Conservation (phyloP, 2,113 vertebrate genomes). For the Marcusenius ussheri region DNA sequence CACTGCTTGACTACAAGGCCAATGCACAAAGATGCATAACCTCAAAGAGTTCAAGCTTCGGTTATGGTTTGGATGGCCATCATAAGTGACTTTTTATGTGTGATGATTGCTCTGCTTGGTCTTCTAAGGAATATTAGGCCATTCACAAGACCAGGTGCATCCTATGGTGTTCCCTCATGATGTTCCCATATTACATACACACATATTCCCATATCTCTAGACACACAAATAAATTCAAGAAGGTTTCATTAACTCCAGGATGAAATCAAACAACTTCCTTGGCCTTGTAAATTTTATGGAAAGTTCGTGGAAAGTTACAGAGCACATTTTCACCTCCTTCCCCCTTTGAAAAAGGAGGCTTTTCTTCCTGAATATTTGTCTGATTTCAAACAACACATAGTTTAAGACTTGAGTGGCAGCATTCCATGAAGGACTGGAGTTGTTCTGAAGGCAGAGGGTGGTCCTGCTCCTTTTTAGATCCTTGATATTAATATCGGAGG, state of each 20-base stretch:
- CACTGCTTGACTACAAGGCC: background rate
- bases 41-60: background rate
- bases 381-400: background rate
- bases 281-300: background rate
- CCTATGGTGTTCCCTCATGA: background rate
- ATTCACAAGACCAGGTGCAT: background rate
- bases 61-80: background rate
- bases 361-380: background rate
- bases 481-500: background rate
- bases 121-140: background rate
- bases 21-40: background rate
- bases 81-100: background rate
- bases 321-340: background rate
- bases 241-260: background rate
- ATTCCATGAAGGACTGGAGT: background rate
- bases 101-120: background rate
- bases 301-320: background rate
- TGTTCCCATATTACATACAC: background rate
- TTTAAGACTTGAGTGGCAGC: background rate
- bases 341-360: background rate
- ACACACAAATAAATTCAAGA: background rate
- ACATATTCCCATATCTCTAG: background rate
- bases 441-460: background rate
- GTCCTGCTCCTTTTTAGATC: background rate
- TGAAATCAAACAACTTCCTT: background rate